Evolutionary conservation across 2,113 vertebrate species (phyloP).

Genomic region (cat (Felis catus)): F.catus_Fca126_mat1.0 CM031420.1:2302501-2303000

Average conservation of each 20-base stretch:
- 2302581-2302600: neutral
- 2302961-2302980: neutral
- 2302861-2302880: neutral
- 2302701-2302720: neutral
- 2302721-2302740: neutral
- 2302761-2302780: neutral
- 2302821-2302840: accelerated
- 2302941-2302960: neutral
- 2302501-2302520: neutral
- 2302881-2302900: neutral
- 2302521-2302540: accelerated
- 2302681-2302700: neutral
- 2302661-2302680: neutral
- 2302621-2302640: neutral
- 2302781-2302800: neutral
- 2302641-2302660: conserved; percentile 66
- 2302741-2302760: neutral
- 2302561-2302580: neutral
- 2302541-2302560: neutral
- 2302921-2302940: neutral
- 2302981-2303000: accelerated
- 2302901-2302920: accelerated
- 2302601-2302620: neutral
- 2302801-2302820: accelerated
- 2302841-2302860: accelerated